Evolutionary conservation across 2,888 invertebrate species (phyloP).

Genomic region (Rotaria magnacalcarata): DNA sequence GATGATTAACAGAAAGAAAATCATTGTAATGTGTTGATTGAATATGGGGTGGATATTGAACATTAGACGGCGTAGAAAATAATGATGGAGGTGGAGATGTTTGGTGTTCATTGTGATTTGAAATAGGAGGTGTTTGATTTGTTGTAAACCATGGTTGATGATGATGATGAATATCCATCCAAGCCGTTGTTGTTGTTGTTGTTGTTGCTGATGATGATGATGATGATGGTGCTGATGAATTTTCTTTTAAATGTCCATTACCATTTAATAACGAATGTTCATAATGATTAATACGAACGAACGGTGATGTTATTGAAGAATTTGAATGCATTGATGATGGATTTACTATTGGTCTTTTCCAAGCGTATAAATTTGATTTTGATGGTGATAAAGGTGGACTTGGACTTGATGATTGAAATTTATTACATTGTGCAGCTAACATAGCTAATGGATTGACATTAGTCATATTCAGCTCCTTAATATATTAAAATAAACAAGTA

Average conservation of each 20-base stretch:
- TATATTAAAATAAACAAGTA: not conserved
- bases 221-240: not conserved
- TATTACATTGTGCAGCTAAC: constrained; percentile 36
- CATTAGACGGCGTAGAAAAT: not conserved
- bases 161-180: not conserved
- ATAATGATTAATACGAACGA: not conserved
- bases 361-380: constrained; percentile 4
- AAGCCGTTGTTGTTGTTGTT: too few relatives aligned
- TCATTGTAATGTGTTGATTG: constrained; percentile 20
- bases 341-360: not conserved
- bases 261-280: not conserved
- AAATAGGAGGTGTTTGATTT: not conserved
- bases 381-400: not conserved
- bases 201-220: not conserved
- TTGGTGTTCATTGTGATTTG: not conserved
- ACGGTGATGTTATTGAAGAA: not conserved
- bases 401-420: not conserved
- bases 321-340: not conserved
- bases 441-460: constrained; percentile 14
- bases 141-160: constrained; percentile 29
- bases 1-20: constrained; percentile 9
- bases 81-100: not conserved
- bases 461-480: not conserved
- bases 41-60: constrained; percentile 7
- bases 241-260: constrained; percentile 28